A percentile compares a stretch with the other conserved stretches of the same genome.
Conservation (phyloP, 2,888 invertebrate genomes). For the Itoplectis maculator region DNA sequence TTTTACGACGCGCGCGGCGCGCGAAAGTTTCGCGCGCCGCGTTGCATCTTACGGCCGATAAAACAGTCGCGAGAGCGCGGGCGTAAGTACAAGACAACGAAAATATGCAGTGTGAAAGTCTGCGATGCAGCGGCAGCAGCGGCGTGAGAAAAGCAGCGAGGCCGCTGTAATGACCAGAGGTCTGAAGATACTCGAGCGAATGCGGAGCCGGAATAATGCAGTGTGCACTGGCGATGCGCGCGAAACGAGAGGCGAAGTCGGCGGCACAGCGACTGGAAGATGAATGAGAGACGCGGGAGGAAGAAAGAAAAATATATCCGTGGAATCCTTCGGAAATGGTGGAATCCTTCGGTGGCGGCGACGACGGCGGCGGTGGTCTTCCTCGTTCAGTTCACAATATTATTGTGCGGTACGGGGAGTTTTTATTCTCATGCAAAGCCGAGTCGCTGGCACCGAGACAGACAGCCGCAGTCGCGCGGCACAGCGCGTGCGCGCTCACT, state of each 20-base stretch:
- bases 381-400: background rate
- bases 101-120: constrained; percentile 9
- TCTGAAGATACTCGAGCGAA: constrained; percentile 15
- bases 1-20: constrained; percentile 22
- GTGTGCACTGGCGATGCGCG: background rate
- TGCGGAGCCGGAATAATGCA: constrained; percentile 7
- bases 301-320: background rate
- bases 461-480: background rate
- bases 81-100: constrained; percentile 8
- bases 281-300: background rate
- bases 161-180: constrained; percentile 18
- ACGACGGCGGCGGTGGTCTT: too few species aligned
- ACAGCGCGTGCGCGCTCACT: too few species aligned
- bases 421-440: background rate
- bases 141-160: background rate
- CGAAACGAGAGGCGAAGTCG: background rate
- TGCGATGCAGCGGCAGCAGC: background rate
- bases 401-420: background rate
- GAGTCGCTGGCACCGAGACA: background rate
- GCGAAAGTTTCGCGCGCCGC: constrained; percentile 3
- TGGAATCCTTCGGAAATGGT: too few species aligned
- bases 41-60: constrained; percentile 41
- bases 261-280: background rate
- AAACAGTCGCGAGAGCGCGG: constrained; percentile 12
- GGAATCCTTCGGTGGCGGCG: constrained; percentile 4